Evolutionary conservation across 2,888 invertebrate species (phyloP).

Genomic region (Lepidonotus clava): DNA sequence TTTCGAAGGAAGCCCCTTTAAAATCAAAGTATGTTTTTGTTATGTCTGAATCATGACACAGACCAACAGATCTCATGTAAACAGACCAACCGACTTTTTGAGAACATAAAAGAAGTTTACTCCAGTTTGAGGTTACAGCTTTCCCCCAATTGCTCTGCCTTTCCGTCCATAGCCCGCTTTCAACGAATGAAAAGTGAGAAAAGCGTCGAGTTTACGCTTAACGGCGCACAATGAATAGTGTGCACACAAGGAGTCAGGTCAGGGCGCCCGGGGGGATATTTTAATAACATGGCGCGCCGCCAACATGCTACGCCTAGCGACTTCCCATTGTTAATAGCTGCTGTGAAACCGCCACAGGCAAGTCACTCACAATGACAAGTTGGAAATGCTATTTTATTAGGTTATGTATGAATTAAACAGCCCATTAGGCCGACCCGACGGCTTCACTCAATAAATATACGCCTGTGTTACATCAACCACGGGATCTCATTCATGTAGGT

Average conservation of each 20-base stretch:
- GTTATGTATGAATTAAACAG: slow-evolving; percentile 44
- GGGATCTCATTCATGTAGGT: too few species aligned
- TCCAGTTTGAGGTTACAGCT: too few species aligned
- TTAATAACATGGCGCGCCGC: slow-evolving; percentile 26
- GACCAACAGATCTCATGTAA: too few species aligned
- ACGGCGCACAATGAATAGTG: not conserved
- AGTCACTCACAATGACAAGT: slow-evolving; percentile 23
- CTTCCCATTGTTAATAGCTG: slow-evolving; percentile 7
- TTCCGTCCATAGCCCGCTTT: too few species aligned
- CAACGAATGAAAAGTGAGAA: not conserved
- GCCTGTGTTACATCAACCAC: not conserved
- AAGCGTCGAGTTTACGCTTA: not conserved
- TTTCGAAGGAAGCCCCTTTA: too few species aligned
- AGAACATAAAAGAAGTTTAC: too few species aligned
- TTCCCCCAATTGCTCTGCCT: too few species aligned
- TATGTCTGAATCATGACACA: too few species aligned
- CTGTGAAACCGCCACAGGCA: not conserved
- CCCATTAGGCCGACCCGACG: slow-evolving; percentile 12
- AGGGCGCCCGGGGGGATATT: slow-evolving; percentile 6
- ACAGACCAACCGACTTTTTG: too few species aligned
- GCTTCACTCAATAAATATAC: not conserved
- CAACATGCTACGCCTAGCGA: slow-evolving; percentile 29
- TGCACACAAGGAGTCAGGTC: not conserved
- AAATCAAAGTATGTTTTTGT: too few species aligned
- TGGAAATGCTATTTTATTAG: slow-evolving; percentile 43